Percentiles rank a stretch among this genome's conserved stretches.
Conservation (phyloP, 2,113 vertebrate species). For the Cariama cristata region DNA sequence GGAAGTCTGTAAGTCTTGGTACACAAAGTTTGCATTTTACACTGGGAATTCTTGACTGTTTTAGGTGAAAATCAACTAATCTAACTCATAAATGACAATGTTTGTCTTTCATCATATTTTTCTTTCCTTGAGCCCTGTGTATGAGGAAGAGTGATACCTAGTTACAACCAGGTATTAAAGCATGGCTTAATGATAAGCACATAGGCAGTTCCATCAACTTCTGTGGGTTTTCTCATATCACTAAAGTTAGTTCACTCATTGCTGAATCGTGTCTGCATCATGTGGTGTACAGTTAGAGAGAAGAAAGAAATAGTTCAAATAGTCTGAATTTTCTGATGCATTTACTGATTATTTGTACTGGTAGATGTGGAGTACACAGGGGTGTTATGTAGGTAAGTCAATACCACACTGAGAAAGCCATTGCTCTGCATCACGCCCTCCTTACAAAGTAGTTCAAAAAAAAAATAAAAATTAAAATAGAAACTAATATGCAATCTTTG, state of each 20-base stretch:
- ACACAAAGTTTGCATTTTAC: background rate
- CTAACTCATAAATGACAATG: background rate
- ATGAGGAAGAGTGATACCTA: background rate
- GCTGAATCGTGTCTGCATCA: background rate
- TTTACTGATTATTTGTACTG: background rate
- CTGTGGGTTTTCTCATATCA: background rate
- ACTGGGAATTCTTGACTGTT: background rate
- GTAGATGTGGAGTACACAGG: background rate
- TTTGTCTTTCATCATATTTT: background rate
- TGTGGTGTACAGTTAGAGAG: background rate
- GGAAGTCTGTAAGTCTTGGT: background rate
- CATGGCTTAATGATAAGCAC: background rate
- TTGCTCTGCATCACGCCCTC: background rate
- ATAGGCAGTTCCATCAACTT: background rate
- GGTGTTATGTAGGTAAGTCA: background rate
- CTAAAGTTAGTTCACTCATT: background rate
- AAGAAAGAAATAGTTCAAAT: background rate
- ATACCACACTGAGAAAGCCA: background rate
- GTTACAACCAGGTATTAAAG: background rate
- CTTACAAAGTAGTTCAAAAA: background rate
- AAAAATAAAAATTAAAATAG: background rate
- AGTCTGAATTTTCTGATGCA: background rate
- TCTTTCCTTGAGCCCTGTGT: background rate
- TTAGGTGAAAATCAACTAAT: background rate
- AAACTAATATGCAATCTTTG: background rate